These are phyloP conservation scores for Teleopsis dalmanni DNA, from an alignment of 1,140 invertebrate genomes.

Conservation along the genomic window DNA sequence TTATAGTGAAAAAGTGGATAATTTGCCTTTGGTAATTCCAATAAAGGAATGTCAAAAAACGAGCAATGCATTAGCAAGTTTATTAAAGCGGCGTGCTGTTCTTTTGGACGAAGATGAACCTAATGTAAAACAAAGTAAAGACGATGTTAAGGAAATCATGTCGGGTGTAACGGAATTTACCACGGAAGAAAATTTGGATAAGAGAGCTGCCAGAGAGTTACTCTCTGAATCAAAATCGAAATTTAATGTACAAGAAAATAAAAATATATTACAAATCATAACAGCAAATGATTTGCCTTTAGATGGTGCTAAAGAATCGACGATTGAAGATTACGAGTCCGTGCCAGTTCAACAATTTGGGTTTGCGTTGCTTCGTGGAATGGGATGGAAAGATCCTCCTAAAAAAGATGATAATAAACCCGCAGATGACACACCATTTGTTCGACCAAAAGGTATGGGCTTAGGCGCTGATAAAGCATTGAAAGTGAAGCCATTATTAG, in stretches of 20 bases:
- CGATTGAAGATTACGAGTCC: constrained; percentile 81
- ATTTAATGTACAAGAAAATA: constrained; percentile 14
- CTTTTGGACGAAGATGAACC: constrained; percentile 21
- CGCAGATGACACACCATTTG: constrained; percentile 46
- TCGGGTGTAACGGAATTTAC: constrained; percentile 30
- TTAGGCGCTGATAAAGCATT: constrained; percentile 75
- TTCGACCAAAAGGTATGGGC: constrained; percentile 81
- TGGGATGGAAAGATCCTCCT: constrained; percentile 72
- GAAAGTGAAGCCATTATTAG: constrained; percentile 40
- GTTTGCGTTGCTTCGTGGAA: constrained; percentile 83
- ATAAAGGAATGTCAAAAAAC: constrained; percentile 51
- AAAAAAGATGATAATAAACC: constrained; percentile 60
- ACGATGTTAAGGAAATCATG: constrained; percentile 20
- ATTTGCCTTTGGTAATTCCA: constrained; percentile 55
- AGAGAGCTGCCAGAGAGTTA: constrained; percentile 48
- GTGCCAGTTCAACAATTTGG: constrained; percentile 85
- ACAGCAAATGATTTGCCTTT: constrained; percentile 46
- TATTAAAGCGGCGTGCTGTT: constrained; percentile 31
- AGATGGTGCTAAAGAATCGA: constrained; percentile 58
- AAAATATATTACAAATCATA: constrained; percentile 47
- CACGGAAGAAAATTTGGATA: constrained; percentile 46
- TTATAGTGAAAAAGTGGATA: constrained; percentile 48
- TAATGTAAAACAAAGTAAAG: constrained; percentile 25
- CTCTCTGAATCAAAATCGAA: constrained; percentile 19
- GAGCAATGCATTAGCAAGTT: constrained; percentile 46